Evolutionary conservation across 2,888 invertebrate genomes (phyloP).

Genomic region (Incurvaria masculella): DNA sequence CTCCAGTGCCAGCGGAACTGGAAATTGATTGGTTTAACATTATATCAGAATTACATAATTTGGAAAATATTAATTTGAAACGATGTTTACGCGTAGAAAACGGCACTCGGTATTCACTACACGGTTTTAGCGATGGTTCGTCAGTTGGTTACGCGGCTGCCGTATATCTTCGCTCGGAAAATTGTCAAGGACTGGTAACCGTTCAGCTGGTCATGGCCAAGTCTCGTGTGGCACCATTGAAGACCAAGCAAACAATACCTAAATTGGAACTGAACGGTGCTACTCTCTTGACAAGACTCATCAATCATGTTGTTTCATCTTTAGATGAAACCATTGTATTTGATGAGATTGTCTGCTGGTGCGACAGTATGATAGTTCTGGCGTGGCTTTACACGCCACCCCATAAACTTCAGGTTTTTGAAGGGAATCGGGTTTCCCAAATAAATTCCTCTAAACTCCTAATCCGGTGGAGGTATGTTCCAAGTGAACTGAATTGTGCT

Average conservation of each 20-base stretch:
- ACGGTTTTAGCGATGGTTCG: conserved; percentile 5
- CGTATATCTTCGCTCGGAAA: conserved; percentile 1
- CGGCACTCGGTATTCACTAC: not conserved
- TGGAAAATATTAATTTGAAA: too few relatives aligned
- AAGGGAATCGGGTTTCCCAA: too few relatives aligned
- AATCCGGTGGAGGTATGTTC: too few relatives aligned
- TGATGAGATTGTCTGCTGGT: not conserved
- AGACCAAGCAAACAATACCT: conserved; percentile 3
- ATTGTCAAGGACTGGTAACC: not conserved
- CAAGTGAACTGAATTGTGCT: too few relatives aligned
- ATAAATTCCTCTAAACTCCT: too few relatives aligned
- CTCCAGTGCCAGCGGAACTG: too few relatives aligned
- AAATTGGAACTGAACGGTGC: conserved; percentile 5
- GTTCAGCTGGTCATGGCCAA: conserved; percentile 4
- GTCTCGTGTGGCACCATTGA: conserved; percentile 5
- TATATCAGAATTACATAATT: too few relatives aligned
- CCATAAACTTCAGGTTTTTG: too few relatives aligned
- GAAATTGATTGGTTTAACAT: too few relatives aligned
- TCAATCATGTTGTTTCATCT: not conserved
- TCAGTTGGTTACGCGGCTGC: conserved; percentile 2
- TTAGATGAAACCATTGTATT: not conserved
- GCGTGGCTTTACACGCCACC: too few relatives aligned
- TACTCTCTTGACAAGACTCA: not conserved
- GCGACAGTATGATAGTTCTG: not conserved
- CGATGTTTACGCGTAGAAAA: too few relatives aligned